phyloP scores from a whole-genome alignment of 2,888 invertebrate species.

The Acanthoscelides obtectus region DNA sequence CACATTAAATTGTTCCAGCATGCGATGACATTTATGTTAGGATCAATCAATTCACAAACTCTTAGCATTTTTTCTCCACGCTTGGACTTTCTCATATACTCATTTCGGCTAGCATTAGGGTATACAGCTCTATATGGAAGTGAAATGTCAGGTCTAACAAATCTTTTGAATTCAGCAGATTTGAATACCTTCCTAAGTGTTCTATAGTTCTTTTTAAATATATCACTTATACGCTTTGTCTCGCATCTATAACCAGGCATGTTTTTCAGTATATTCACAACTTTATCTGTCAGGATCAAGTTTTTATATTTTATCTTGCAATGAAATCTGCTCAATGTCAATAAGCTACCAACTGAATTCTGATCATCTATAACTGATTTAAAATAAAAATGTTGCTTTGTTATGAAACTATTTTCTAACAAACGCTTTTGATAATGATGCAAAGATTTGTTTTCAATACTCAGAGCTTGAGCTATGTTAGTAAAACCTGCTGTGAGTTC shows the following conservation, averaged over 20 bases:
- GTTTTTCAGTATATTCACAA: slow-evolving; percentile 53
- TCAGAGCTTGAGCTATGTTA: not conserved
- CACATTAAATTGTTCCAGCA: slow-evolving; percentile 48
- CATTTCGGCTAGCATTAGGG: slow-evolving; percentile 52
- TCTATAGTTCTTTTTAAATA: slow-evolving; percentile 6
- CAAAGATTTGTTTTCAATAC: slow-evolving; percentile 47
- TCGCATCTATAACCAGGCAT: slow-evolving; percentile 46
- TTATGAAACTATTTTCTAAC: slow-evolving; percentile 54
- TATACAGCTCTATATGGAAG: slow-evolving; percentile 54
- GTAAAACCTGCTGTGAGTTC: slow-evolving; percentile 56
- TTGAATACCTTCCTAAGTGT: slow-evolving; percentile 52
- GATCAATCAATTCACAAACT: slow-evolving; percentile 55
- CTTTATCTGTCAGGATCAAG: slow-evolving; percentile 51
- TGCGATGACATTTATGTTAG: slow-evolving; percentile 51
- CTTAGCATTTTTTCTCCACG: slow-evolving; percentile 50
- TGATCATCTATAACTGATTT: slow-evolving; percentile 46
- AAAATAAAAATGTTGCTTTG: slow-evolving; percentile 57
- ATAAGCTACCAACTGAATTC: slow-evolving; percentile 47
- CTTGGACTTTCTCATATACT: slow-evolving; percentile 51
- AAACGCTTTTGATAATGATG: slow-evolving; percentile 62
- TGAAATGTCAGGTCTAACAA: slow-evolving; percentile 45
- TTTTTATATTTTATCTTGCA: slow-evolving; percentile 53
- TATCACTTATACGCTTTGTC: not conserved
- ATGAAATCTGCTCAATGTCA: slow-evolving; percentile 63
- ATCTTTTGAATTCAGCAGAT: slow-evolving; percentile 49